Evolutionary conservation across 1,140 invertebrate genomes (phyloP).

Genomic region (Magallana ariakensis): DNA sequence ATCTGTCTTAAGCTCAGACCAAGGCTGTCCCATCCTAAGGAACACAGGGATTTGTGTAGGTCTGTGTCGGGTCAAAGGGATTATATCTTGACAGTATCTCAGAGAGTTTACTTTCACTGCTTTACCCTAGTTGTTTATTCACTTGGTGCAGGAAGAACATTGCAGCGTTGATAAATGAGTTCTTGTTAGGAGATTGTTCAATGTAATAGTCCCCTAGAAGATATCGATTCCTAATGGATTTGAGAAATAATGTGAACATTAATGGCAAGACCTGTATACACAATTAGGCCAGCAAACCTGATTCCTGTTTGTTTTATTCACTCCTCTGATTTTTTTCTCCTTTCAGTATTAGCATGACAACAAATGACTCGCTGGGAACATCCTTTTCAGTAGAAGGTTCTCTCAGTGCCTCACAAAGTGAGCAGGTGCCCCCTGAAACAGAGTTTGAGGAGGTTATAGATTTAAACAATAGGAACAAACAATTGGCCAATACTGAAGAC

Average conservation of each 20-base stretch:
- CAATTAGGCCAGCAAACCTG: background rate
- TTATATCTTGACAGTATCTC: no score
- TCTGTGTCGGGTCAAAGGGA: background rate
- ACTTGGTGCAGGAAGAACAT: background rate
- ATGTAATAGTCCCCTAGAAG: no score
- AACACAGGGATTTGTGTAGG: background rate
- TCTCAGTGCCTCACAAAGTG: conserved; percentile 55
- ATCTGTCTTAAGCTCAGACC: background rate
- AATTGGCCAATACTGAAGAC: conserved; percentile 63
- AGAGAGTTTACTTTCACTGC: no score
- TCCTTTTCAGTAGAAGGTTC: conserved; percentile 58
- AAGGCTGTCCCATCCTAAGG: background rate
- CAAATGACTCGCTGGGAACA: conserved; percentile 65
- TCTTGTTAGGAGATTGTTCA: background rate
- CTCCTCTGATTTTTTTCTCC: conserved; percentile 11
- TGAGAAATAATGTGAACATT: background rate
- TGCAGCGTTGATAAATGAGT: background rate
- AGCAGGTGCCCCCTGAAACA: conserved; percentile 48
- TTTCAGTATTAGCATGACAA: conserved; percentile 73
- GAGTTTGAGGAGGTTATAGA: conserved; percentile 74
- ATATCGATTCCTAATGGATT: conserved; percentile 6
- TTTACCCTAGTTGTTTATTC: background rate
- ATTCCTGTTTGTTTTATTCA: background rate
- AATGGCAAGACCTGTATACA: background rate
- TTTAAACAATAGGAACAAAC: conserved; percentile 63